A percentile compares a stretch with the other conserved stretches of the same genome.
Evolutionary conservation across 2,113 vertebrate genomes (phyloP).

Genomic region (Perca schrenkii): DNA sequence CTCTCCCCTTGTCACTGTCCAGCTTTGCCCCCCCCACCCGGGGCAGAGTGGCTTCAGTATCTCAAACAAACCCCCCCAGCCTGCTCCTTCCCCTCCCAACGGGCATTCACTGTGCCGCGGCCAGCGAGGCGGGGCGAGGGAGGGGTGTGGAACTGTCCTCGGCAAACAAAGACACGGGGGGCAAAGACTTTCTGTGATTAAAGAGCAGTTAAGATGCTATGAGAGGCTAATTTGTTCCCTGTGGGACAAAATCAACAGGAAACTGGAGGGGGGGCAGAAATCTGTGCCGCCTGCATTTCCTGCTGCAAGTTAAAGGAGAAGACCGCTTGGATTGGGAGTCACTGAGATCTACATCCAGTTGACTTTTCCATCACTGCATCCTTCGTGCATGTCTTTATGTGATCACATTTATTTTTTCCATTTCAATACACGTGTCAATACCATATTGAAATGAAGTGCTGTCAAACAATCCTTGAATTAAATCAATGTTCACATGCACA

Average conservation of each 20-base stretch:
- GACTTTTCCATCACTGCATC: not conserved
- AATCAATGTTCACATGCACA: not conserved
- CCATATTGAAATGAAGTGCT: not conserved
- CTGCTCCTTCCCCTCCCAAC: constrained; percentile 43
- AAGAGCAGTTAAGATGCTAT: constrained; percentile 68
- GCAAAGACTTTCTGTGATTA: constrained; percentile 64
- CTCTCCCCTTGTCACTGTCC: constrained; percentile 62
- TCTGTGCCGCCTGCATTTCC: constrained; percentile 39
- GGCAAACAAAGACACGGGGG: constrained; percentile 60
- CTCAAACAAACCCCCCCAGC: not conserved
- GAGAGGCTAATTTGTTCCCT: constrained; percentile 70
- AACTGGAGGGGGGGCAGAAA: constrained; percentile 34
- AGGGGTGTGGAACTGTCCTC: constrained; percentile 60
- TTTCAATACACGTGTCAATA: no score
- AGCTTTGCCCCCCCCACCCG: constrained; percentile 62
- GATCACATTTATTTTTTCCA: not conserved
- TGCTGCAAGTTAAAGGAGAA: constrained; percentile 34
- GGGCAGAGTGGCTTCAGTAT: constrained; percentile 34
- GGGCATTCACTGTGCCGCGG: constrained; percentile 54
- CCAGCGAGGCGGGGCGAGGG: constrained; percentile 54
- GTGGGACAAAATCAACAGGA: constrained; percentile 65
- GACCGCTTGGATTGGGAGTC: not conserved
- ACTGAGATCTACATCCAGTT: not conserved
- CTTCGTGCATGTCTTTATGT: not conserved
- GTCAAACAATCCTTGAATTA: not conserved